Percentiles rank a stretch among this genome's conserved stretches.
Conservation (phyloP, 2,888 invertebrate genomes). For the Embidobia sp. region DNA sequence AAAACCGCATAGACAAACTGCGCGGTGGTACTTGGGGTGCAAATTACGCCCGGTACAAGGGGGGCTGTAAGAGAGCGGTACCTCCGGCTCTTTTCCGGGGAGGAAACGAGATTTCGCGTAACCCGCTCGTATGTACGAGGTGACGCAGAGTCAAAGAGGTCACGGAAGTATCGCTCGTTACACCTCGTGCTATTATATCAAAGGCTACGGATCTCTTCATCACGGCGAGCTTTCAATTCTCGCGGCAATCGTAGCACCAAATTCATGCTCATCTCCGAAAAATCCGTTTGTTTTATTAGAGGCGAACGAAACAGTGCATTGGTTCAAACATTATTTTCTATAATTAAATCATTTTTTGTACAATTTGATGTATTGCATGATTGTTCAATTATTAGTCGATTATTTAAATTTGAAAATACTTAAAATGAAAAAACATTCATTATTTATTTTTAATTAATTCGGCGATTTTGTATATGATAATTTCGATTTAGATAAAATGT, state of each 20-base stretch:
- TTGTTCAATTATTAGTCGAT: too few relatives aligned
- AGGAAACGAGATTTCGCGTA: constrained; percentile 70
- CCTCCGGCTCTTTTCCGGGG: constrained; percentile 69
- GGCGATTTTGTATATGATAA: too few relatives aligned
- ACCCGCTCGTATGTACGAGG: constrained; percentile 62
- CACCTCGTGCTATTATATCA: constrained; percentile 57
- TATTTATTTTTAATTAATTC: too few relatives aligned
- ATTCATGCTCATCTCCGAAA: background rate
- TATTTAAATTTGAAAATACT: too few relatives aligned
- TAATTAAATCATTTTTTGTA: too few relatives aligned
- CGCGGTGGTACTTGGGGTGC: constrained; percentile 79
- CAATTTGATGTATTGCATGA: too few relatives aligned
- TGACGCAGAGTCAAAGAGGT: constrained; percentile 64
- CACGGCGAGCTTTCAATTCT: constrained; percentile 52
- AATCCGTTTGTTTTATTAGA: too few relatives aligned
- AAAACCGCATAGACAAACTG: too few relatives aligned
- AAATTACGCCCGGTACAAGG: constrained; percentile 78
- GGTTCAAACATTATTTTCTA: too few relatives aligned
- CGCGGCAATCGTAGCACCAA: constrained; percentile 20
- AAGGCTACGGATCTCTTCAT: constrained; percentile 53
- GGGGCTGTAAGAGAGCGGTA: constrained; percentile 69
- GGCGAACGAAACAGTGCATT: too few relatives aligned
- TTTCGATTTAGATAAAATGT: too few relatives aligned
- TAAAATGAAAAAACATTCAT: too few relatives aligned
- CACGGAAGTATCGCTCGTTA: constrained; percentile 65